Evolutionary conservation across 2,113 vertebrate genomes (phyloP).

Genomic region (Rhinolophus ferrumequinum): DNA sequence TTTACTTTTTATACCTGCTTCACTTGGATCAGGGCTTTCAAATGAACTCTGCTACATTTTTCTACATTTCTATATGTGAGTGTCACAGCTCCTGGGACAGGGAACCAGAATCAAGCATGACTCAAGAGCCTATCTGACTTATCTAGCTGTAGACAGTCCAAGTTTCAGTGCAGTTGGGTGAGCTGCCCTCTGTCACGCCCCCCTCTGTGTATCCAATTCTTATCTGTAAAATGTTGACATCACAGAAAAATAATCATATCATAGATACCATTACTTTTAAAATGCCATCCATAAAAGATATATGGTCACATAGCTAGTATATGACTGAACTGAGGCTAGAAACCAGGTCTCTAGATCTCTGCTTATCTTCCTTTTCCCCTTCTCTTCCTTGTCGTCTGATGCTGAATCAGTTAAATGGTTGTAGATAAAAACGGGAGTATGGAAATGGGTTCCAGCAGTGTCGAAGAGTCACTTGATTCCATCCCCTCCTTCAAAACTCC

Average conservation of each 20-base stretch:
- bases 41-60: not conserved
- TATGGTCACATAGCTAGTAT: not conserved
- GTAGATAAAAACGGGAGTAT: not conserved
- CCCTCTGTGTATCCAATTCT: too few species aligned
- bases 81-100: not conserved
- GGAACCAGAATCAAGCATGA: not conserved
- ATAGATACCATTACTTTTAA: not conserved
- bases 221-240: not conserved
- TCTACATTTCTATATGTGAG: not conserved
- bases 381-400: not conserved
- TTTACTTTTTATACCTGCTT: not conserved
- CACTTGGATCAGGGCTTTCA: not conserved
- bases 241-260: not conserved
- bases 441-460: not conserved
- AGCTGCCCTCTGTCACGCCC: not conserved
- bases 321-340: not conserved
- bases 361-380: not conserved
- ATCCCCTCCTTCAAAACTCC: not conserved
- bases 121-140: not conserved
- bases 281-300: not conserved
- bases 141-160: too few species aligned
- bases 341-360: not conserved
- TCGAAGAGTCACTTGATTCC: not conserved
- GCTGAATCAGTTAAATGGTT: not conserved
- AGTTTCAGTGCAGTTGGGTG: fast-evolving